Evolutionary conservation across 2,888 invertebrate species (phyloP), one percentile per base, ranked within the genome.

Genomic region (Tyria jacobaeae): DNA sequence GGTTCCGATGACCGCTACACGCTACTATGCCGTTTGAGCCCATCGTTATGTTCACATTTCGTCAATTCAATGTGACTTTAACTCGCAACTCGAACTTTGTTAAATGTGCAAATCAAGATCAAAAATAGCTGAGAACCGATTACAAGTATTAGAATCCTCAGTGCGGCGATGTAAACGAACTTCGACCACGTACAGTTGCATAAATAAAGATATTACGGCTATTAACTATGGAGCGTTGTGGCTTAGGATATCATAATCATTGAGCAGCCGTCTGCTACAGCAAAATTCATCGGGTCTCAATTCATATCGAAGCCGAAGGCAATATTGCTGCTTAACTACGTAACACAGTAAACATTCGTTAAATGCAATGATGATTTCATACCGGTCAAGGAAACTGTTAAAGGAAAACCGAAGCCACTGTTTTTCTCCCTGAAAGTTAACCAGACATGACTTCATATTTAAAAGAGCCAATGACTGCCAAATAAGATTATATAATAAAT

Each of bases 311-410:
- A 71, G 73, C 69, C 72, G 69, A 69, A 68, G 78, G 78, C 80
- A 65, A 71, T 79, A 81, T 75, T 76, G 76, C 87, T 89, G 87
- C 87, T 81, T 84, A 86, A 89, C 79, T 76, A 84, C 78, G 82
- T 84, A 81, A 80, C 74, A 87, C 84, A 85, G 86, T 84, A 89
- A 90, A 89, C 85, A 90, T 81, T 87, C 81, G 76, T 84, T 82
- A 82, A 79, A 81, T 77, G 74, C 78, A 81, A 69, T 77, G 89
- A 89, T 90, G 89, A 91, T 90, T 89, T 91, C 90, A 91, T 90
- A 84, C 80, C 82, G 89, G 89, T 90, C 91, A 92, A 91, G 91
- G 91, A 87, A 89, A 89, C 83, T 64, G 60, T 74, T 73, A 75
- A 78, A 86, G 83, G 81, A 88, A 89, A 88, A 86, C 81, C 80